These are phyloP conservation scores for Apocheima hispidaria DNA, from an alignment of 2,888 invertebrate genomes.

Conservation along the genomic window DNA sequence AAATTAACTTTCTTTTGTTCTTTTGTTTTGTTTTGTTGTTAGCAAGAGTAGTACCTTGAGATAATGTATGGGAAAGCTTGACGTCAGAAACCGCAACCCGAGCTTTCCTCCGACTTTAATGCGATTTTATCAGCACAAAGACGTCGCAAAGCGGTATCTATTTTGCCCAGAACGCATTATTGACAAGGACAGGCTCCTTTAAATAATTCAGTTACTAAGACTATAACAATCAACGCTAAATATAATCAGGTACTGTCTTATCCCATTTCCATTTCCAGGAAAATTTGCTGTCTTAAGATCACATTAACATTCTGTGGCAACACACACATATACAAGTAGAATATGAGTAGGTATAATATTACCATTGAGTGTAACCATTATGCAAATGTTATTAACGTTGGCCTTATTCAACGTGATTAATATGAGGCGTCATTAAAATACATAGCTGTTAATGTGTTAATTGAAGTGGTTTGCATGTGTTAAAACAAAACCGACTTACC, in stretches of 20 bases:
- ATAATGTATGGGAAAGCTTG: no score
- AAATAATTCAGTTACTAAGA: no score
- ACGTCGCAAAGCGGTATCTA: no score
- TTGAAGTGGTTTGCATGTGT: conserved; percentile 11
- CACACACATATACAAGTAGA: conserved; percentile 3
- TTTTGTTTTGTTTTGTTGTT: no score
- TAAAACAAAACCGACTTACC: not conserved
- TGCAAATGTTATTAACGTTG: conserved; percentile 34
- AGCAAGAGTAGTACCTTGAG: no score
- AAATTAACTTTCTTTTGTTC: no score
- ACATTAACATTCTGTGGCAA: not conserved
- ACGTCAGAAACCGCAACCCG: no score
- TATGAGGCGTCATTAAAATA: conserved; percentile 25
- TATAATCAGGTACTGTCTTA: not conserved
- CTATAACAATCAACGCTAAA: no score
- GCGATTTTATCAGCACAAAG: no score
- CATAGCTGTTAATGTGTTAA: conserved; percentile 22
- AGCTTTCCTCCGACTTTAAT: no score
- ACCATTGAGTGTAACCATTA: conserved; percentile 34
- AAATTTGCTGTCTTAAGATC: not conserved
- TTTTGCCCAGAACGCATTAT: no score
- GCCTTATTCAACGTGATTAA: conserved; percentile 31
- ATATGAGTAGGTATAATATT: conserved; percentile 15
- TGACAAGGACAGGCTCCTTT: no score
- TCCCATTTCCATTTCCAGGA: conserved; percentile 2